Conservation (phyloP, 2,113 vertebrate genomes). For the Drymodes brunneopygia region DNA sequence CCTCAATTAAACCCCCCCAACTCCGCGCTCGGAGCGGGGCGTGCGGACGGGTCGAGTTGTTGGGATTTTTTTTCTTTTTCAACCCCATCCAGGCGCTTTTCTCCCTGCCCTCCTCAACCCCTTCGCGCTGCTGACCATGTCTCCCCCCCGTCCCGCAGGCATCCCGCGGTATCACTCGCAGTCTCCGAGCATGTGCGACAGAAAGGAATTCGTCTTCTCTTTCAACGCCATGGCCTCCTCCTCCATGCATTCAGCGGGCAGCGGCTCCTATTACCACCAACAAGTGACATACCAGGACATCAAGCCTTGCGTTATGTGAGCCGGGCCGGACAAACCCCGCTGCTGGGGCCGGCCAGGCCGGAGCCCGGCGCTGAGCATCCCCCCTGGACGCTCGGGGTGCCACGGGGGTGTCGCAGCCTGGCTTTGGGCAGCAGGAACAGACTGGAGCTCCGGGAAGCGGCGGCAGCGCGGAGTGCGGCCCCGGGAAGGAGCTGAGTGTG, state of each 20-base stretch:
- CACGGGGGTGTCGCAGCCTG: not conserved
- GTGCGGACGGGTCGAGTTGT: rapidly evolving
- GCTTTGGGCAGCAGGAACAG: not conserved
- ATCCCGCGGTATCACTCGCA: constrained; percentile 96
- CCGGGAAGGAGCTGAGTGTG: not conserved
- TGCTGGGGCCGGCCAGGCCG: not conserved
- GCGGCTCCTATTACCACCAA: constrained; percentile 94
- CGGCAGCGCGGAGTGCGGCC: not conserved
- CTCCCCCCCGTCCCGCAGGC: constrained; percentile 70
- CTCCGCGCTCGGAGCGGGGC: rapidly evolving
- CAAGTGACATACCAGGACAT: constrained; percentile 99
- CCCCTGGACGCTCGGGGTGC: not conserved
- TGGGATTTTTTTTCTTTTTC: not conserved
- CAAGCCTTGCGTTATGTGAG: constrained; percentile 98
- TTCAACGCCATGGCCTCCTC: constrained; percentile 99
- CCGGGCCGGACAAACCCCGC: not conserved
- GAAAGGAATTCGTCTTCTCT: constrained; percentile 98
- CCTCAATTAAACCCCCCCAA: not conserved
- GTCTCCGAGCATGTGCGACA: constrained; percentile 96
- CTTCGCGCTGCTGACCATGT: not conserved
- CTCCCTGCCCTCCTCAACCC: not conserved
- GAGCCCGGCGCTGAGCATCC: not conserved
- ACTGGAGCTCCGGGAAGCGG: not conserved
- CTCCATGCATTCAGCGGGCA: constrained; percentile 87
- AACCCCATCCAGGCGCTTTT: not conserved